Evolutionary conservation across 2,888 invertebrate genomes (phyloP), one percentile per base, ranked within the genome.

Genomic region (Bellardia pandia): DNA sequence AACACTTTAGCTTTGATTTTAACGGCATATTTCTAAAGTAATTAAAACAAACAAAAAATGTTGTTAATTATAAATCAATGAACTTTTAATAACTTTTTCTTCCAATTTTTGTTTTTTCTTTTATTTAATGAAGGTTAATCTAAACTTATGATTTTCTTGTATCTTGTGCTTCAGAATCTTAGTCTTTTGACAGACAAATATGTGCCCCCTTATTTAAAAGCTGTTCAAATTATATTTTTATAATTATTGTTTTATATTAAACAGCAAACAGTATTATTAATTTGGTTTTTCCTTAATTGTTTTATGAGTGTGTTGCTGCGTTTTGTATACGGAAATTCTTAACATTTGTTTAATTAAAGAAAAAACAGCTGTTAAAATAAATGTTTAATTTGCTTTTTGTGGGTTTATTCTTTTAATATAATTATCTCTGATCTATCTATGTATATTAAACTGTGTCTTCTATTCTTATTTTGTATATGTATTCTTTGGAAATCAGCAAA

Each of bases 261-360:
- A 53, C 30, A 72, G 69, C 16, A 62, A 11, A 45, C 8, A 71
- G 45, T 80, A 40, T 33, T 72, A 53, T 40, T 64, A 75, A 79
- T 84, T 85, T 74, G 84, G 81, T 11, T 85, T 87, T 86, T 66
- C 84, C 86, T 84, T 77, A 84, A 77, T 69, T 76, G 62, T 75
- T 68, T 75, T 62, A 62, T 77, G 62, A 45, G n/a, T 66, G 13
- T 64, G 33, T 30, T 13, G 6, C 23, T 33, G 72, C 37, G 37
- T n/a, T 74, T 14, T 40, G 40, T 58, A 75, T 77, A 51, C 76
- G 84, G 86, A 84, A 86, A 77, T 85, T 85, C 72, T 76, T 33
- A 81, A 76, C 16, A 66, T 71, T 83, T 53, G 33, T 75, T 82
- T n/a, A 76, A 69, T 60, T 60, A 30, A 82, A 48, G 30, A 48